phyloP scores from a whole-genome alignment of 2,888 invertebrate species.

The Cryptosula pallasiana region DNA sequence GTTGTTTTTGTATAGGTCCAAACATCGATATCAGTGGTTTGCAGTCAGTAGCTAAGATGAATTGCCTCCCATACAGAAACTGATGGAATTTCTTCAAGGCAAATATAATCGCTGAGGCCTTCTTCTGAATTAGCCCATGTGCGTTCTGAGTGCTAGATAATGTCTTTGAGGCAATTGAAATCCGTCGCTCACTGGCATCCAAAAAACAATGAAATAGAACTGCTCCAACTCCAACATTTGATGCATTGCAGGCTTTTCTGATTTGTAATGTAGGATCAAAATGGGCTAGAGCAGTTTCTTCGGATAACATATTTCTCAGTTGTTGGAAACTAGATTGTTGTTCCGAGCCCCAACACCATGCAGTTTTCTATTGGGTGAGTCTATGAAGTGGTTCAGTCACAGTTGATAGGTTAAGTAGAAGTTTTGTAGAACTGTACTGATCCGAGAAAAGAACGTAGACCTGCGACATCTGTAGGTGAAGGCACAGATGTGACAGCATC shows the following conservation, averaged over 20 bases:
- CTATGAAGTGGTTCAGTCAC: slow-evolving; percentile 26
- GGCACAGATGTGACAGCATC: slow-evolving; percentile 23
- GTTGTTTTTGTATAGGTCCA: slow-evolving; percentile 21
- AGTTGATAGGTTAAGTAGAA: slow-evolving; percentile 27
- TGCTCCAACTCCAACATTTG: slow-evolving; percentile 29
- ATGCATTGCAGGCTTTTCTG: slow-evolving; percentile 30
- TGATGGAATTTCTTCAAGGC: slow-evolving; percentile 29
- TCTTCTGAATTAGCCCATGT: slow-evolving; percentile 29
- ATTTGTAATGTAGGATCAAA: slow-evolving; percentile 26
- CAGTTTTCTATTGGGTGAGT: slow-evolving; percentile 25
- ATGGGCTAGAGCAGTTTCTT: slow-evolving; percentile 26
- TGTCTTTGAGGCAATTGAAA: slow-evolving; percentile 27
- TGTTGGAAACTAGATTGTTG: slow-evolving; percentile 17
- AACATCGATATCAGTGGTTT: slow-evolving; percentile 25
- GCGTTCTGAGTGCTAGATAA: slow-evolving; percentile 24
- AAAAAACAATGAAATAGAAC: slow-evolving; percentile 28
- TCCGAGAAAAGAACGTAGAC: slow-evolving; percentile 25
- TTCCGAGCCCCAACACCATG: slow-evolving; percentile 24
- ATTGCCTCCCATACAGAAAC: slow-evolving; percentile 26
- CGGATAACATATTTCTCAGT: slow-evolving; percentile 24
- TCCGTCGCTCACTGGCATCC: slow-evolving; percentile 28
- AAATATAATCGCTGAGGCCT: slow-evolving; percentile 28
- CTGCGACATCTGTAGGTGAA: slow-evolving; percentile 26
- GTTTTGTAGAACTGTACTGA: slow-evolving; percentile 29
- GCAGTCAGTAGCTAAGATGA: slow-evolving; percentile 26